Conservation (phyloP, 37 sponge, comb jelly and placozoan species). For the Oscarella lobularis region DNA sequence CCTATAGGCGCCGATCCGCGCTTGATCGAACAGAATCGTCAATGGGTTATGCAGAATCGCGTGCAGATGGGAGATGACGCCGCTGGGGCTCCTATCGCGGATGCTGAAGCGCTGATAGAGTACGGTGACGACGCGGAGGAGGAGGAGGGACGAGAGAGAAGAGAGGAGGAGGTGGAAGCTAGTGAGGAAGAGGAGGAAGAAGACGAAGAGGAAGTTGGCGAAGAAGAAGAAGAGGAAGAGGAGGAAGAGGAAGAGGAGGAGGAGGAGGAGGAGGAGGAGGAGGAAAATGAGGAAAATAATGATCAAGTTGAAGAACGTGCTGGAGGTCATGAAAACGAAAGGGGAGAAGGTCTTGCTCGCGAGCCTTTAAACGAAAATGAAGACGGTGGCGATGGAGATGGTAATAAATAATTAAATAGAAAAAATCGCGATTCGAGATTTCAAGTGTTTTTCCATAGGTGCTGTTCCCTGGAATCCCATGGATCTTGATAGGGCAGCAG, state of each 20-base stretch:
- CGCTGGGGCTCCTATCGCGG: constrained; percentile 23
- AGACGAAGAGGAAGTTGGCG: neutral
- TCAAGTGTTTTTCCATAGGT: neutral
- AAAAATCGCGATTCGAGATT: neutral
- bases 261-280: constrained; percentile 1
- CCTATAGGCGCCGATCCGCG: neutral
- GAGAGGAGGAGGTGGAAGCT: constrained; percentile 4
- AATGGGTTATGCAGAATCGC: neutral
- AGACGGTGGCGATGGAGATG: too few species aligned
- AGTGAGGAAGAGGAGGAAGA: constrained; percentile 12
- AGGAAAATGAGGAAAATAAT: neutral
- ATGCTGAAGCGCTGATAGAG: neutral
- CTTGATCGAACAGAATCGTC: neutral
- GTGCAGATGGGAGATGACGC: constrained; percentile 35
- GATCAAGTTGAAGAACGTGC: neutral
- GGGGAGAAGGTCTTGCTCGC: too few species aligned
- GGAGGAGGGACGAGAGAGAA: constrained; percentile 3
- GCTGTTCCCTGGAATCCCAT: neutral
- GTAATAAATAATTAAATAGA: too few species aligned
- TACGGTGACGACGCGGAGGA: constrained; percentile 9
- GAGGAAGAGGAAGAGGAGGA: neutral
- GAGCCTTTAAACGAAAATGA: too few species aligned
- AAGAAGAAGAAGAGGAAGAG: neutral
- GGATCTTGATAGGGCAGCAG: constrained; percentile 4
- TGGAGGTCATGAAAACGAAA: neutral